Base-by-base conservation (phyloP, 30 jellyfish, hydroid and myxozoan genomes). In the Chrysaora quinquecirrha region DNA sequence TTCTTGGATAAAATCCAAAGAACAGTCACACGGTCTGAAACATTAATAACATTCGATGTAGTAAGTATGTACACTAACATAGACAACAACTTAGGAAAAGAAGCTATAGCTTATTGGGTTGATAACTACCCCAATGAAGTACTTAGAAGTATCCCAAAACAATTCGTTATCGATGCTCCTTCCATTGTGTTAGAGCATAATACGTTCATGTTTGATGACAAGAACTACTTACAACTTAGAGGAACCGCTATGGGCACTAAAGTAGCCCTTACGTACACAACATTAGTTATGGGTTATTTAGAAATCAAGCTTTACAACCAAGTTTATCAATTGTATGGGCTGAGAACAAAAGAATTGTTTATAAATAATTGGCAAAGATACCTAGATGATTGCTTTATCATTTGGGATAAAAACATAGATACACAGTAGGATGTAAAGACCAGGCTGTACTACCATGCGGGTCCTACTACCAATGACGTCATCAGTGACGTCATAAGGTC, bases 61-160 rank as follows among this genome's bases (percentile, higher is more conserved):
- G 16, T 64, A n/a, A 72, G 71, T 48, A 46, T 72, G 84, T 38
- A 72, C 84, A 47, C 84, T 2, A 35, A 72, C 66, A 46, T 72
- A 7, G 48, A 43, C 47, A 72, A 72, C 20, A 43, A 43, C 48
- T 72, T 34, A 48, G 84, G 82, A 72, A 62, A 20, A 72, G 48
- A 72, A 0, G 43, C 71, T 35, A 72, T 72, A 20, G 47, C 29
- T 7, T 72, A 30, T 48, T 72, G 71, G 84, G 68, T 72, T 22
- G 84, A 43, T 25, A 46, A 72, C 34, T 1, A 72, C 22, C 84
- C 47, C 9, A 34, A 72, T 23, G 22, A 33, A 4, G 27, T 30
- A 72, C 3, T 25, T 12, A 72, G 84, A 47, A 72, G 47, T 27
- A 72, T 47, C n/a, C 71, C 71, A 32, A 48, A 47, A 1, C 29